Conservation (phyloP, 2,113 vertebrate species). For the Panurus biarmicus region DNA sequence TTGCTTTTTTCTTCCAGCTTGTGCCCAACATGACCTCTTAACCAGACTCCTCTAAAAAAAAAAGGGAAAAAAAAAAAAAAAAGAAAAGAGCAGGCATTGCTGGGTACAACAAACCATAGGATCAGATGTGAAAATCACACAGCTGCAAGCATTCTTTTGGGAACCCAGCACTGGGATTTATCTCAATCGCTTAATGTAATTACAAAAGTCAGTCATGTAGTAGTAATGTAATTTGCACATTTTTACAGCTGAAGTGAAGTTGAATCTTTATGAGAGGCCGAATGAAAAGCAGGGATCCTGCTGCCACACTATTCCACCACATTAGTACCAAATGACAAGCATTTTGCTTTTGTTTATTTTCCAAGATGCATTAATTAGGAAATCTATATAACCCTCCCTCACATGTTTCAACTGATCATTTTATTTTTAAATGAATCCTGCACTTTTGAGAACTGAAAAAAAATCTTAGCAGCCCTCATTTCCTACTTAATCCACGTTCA, state of each 20-base stretch:
- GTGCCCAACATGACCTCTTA: slow-evolving; percentile 58
- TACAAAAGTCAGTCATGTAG: slow-evolving; percentile 85
- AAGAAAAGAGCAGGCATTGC: not conserved
- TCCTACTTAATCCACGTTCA: not conserved
- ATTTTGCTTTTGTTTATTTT: slow-evolving; percentile 60
- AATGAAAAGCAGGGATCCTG: slow-evolving; percentile 64
- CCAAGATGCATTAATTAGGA: slow-evolving; percentile 34
- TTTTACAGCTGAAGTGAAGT: slow-evolving; percentile 73
- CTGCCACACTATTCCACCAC: slow-evolving; percentile 54
- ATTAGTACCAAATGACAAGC: slow-evolving; percentile 61
- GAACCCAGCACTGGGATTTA: slow-evolving; percentile 83
- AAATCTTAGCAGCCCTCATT: not conserved
- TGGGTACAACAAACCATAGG: slow-evolving; percentile 62
- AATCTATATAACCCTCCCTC: slow-evolving; percentile 22
- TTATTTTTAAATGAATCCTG: slow-evolving; percentile 8
- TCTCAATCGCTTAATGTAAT: slow-evolving; percentile 87
- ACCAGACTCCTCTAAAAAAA: slow-evolving; percentile 22
- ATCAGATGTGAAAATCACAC: slow-evolving; percentile 77
- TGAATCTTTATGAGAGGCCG: slow-evolving; percentile 58
- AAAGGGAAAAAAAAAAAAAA: not conserved
- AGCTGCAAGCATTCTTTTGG: slow-evolving; percentile 95
- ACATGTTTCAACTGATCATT: not conserved
- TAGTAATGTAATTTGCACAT: slow-evolving; percentile 78
- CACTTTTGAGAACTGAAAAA: not conserved
- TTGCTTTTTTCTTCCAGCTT: slow-evolving; percentile 58